A percentile compares a stretch with the other conserved stretches of the same genome.
These are phyloP conservation scores for Bradypus variegatus DNA, from an alignment of 2,797 vertebrate species.

Conservation along the genomic window DNA sequence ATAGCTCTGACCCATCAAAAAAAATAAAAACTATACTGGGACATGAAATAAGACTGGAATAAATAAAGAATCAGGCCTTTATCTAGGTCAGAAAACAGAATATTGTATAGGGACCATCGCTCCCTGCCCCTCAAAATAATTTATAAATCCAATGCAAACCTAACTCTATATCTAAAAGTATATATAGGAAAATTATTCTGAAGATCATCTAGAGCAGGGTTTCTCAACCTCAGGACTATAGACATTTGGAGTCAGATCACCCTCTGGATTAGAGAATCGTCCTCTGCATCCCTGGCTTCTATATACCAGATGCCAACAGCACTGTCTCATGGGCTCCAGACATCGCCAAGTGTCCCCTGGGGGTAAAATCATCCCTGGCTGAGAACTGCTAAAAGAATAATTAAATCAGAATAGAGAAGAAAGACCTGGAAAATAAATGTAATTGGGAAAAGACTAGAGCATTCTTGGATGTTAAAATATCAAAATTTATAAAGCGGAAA, in stretches of 20 bases:
- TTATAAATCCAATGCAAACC: not conserved
- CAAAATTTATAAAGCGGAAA: not conserved
- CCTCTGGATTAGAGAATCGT: accelerated
- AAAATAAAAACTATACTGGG: not conserved
- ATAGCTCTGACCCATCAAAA: not conserved
- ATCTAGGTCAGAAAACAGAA: not conserved
- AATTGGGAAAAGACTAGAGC: not conserved
- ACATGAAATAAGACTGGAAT: not conserved
- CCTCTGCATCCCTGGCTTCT: not conserved
- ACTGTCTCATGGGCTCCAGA: not conserved
- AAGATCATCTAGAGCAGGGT: not conserved
- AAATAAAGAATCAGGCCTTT: not conserved
- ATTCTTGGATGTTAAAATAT: not conserved
- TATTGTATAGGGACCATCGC: not conserved
- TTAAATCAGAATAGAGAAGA: not conserved
- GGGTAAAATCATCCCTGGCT: not conserved
- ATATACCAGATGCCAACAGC: not conserved
- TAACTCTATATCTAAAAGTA: not conserved
- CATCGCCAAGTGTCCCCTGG: not conserved
- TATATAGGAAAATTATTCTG: not conserved
- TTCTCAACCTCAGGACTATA: not conserved
- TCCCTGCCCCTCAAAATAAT: not conserved
- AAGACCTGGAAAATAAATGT: not conserved
- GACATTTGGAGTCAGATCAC: not conserved
- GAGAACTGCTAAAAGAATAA: not conserved